Base-by-base conservation (phyloP, 2,797 vertebrate genomes). In the Ataeniobius toweri region DNA sequence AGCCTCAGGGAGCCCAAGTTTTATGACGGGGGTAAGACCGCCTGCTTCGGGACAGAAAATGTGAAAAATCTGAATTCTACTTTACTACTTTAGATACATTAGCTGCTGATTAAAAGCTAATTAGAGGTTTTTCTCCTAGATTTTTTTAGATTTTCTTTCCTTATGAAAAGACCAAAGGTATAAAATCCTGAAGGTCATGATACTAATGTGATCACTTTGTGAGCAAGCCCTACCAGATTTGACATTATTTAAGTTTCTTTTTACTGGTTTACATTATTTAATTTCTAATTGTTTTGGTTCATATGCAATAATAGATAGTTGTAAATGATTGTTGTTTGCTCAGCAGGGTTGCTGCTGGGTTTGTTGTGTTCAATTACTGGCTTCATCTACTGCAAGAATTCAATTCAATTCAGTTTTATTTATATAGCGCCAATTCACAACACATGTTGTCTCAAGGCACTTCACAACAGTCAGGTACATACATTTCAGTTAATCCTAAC, bases 1-100 rank as follows among this genome's bases (percentile, higher is more conserved):
- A 61, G n/a, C n/a, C 89, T 87, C 20, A 8, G 56, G 0, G 1
- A 79, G 24, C 92, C 86, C 53, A 56, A 74, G 44, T 39, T 69
- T 2, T 70, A 82, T 13, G 44, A 88, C 74, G 94, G 93, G 94
- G 93, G 94, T 95, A 63, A 46, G 67, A 67, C 24, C 4, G 1
- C 41, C 20, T 67, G 36, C 20, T 12, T 24, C 2, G 36, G 24
- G 36, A 12, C 63, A 67, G 20, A 44, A 63, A 63, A 31, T 8
- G 59, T 31, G 16, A 10, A 31, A 5, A 61, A 31, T 31, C 31
- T 31, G 31, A 31, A 31, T 31, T 31, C 31, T 31, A 31, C 31
- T 31, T 31, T 31, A 31, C 55, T 56, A n/a, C 22, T 56, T 56
- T 56, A n/a, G 55, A n/a, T 56, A n/a, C 22, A 24, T 56, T 53